phyloP scores from a whole-genome alignment of 2,797 vertebrate species.

The Arnoldichthys spilopterus region DNA sequence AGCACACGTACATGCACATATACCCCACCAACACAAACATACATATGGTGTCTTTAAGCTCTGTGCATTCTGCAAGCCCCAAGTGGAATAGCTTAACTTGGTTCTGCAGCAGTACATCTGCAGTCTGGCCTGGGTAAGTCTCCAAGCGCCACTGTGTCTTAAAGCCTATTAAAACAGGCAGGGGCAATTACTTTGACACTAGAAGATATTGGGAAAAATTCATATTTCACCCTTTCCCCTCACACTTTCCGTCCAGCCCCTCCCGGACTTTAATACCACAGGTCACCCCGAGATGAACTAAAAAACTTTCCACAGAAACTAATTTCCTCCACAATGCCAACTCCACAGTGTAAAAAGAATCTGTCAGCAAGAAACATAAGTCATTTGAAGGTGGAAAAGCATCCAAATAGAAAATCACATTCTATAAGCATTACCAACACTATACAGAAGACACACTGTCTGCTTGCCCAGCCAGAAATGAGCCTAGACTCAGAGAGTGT shows the following conservation, averaged over 20 bases:
- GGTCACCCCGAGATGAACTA: slow-evolving; percentile 39
- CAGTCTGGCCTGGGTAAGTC: slow-evolving; percentile 48
- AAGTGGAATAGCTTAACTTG: slow-evolving; percentile 11
- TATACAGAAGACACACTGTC: background rate
- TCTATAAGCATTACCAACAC: slow-evolving; percentile 37
- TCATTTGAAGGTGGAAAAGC: background rate
- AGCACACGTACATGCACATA: no score
- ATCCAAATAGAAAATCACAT: slow-evolving; percentile 22
- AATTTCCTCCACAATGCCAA: slow-evolving; percentile 44
- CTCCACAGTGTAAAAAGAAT: slow-evolving; percentile 11
- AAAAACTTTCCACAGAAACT: slow-evolving; percentile 39
- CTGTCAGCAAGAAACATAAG: slow-evolving; percentile 27
- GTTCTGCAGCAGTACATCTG: slow-evolving; percentile 41
- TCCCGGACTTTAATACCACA: slow-evolving; percentile 42
- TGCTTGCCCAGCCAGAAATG: no score
- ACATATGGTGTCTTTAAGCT: no score
- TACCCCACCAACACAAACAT: no score
- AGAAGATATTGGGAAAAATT: slow-evolving; percentile 56
- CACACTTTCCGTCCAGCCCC: slow-evolving; percentile 56
- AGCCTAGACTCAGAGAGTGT: no score
- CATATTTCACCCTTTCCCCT: slow-evolving; percentile 62
- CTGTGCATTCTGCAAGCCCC: background rate
- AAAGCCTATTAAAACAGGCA: slow-evolving; percentile 51
- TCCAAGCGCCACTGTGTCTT: slow-evolving; percentile 49
- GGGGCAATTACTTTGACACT: slow-evolving; percentile 55